Evolutionary conservation across 2,113 vertebrate genomes (phyloP).

Genomic region (Xiphias gladius): DNA sequence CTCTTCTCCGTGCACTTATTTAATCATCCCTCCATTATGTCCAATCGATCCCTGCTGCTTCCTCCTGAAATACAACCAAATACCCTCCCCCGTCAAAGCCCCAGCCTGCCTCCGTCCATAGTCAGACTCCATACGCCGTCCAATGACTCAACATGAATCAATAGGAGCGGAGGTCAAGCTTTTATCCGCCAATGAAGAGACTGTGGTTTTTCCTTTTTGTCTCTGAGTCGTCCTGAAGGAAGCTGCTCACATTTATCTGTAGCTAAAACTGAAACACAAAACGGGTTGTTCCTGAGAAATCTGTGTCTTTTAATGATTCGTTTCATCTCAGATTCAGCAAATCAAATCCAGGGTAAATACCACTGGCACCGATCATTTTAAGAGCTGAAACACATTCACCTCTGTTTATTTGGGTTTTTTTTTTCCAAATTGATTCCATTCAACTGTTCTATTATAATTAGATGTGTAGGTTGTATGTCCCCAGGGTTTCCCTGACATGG

Average conservation of each 20-base stretch:
- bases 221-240: constrained; percentile 16
- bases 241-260: background rate
- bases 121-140: constrained; percentile 38
- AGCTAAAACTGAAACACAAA: background rate
- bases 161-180: constrained; percentile 59
- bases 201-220: constrained; percentile 10
- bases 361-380: too few relatives aligned
- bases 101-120: constrained; percentile 1
- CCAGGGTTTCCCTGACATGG: too few relatives aligned
- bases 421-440: too few relatives aligned
- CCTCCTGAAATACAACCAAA: constrained; percentile 34
- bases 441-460: too few relatives aligned
- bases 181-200: constrained; percentile 61
- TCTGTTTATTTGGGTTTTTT: too few relatives aligned
- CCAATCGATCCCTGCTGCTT: constrained; percentile 54
- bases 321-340: too few relatives aligned
- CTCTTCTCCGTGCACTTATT: constrained; percentile 65
- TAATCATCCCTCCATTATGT: constrained; percentile 74
- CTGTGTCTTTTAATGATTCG: too few relatives aligned
- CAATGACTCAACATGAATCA: constrained; percentile 66
- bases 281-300: too few relatives aligned
- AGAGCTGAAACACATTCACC: too few relatives aligned
- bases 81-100: background rate
- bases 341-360: too few relatives aligned
- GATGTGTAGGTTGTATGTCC: too few relatives aligned